A percentile compares a stretch with the other conserved stretches of the same genome.
These are phyloP conservation scores for Trissoscelio sp. DNA, from an alignment of 2,888 invertebrate species.

Conservation along the genomic window DNA sequence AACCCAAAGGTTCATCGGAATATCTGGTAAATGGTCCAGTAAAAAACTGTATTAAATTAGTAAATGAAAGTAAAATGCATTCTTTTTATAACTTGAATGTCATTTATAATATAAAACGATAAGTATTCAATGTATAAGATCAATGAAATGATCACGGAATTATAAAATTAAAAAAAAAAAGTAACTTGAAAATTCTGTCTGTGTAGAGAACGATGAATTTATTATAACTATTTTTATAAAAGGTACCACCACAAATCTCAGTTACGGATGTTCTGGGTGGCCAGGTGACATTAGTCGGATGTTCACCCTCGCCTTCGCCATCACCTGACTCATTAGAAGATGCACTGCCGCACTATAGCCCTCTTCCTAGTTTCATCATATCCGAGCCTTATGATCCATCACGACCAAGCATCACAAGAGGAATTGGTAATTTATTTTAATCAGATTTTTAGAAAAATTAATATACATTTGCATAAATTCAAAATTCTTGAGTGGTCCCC, in stretches of 20 bases:
- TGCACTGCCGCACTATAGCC: conserved; percentile 78
- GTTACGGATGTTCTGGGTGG: conserved; percentile 96
- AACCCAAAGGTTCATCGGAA: no score
- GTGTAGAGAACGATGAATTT: background rate
- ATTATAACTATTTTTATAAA: background rate
- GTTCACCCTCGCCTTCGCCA: conserved; percentile 87
- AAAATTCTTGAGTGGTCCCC: no score
- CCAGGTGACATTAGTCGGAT: conserved; percentile 90
- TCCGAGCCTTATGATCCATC: conserved; percentile 89
- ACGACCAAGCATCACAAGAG: conserved; percentile 92
- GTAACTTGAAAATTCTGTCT: no score
- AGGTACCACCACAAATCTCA: conserved; percentile 91
- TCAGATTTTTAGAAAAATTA: conserved; percentile 5
- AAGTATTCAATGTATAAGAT: no score
- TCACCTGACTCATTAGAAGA: conserved; percentile 82
- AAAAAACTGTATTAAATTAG: no score
- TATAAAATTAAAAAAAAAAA: no score
- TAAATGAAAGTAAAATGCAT: no score
- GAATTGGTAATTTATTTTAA: conserved; percentile 88
- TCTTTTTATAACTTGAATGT: background rate
- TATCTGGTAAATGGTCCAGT: no score
- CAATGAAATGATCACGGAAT: no score
- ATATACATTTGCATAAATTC: no score
- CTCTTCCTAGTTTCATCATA: conserved; percentile 86
- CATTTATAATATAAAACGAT: no score